Evolutionary conservation across 2,888 invertebrate genomes (phyloP).

Genomic region (Sarcophaga carnaria): DNA sequence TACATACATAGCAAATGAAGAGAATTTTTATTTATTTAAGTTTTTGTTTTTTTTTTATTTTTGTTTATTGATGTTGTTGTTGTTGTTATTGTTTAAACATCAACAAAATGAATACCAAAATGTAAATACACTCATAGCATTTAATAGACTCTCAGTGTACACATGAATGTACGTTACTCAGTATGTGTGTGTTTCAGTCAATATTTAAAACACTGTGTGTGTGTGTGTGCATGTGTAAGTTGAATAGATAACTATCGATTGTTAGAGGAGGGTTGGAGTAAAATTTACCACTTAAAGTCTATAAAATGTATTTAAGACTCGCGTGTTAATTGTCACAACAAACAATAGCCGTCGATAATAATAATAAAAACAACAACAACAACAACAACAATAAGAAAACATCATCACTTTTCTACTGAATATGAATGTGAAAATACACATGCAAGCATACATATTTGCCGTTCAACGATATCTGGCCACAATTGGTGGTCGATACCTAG

Average conservation of each 20-base stretch:
- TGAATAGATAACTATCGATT: constrained; percentile 31
- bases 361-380: background rate
- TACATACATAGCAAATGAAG: background rate
- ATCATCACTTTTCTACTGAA: background rate
- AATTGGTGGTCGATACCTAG: constrained; percentile 54
- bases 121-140: background rate
- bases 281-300: constrained; percentile 61
- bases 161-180: too few relatives aligned
- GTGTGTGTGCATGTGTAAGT: background rate
- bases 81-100: background rate
- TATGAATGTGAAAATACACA: constrained; percentile 7
- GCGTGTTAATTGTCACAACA: constrained; percentile 68
- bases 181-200: too few relatives aligned
- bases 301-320: constrained; percentile 69
- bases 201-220: too few relatives aligned
- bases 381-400: background rate
- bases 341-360: constrained; percentile 44
- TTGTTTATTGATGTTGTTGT: background rate
- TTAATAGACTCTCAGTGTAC: background rate
- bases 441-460: background rate
- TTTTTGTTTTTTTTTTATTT: background rate
- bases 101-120: background rate
- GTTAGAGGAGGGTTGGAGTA: background rate
- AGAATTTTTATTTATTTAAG: background rate
- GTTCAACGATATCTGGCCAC: constrained; percentile 44